phyloP scores from a whole-genome alignment of 2,888 invertebrate species.

The Drosophila kambysellisi region DNA sequence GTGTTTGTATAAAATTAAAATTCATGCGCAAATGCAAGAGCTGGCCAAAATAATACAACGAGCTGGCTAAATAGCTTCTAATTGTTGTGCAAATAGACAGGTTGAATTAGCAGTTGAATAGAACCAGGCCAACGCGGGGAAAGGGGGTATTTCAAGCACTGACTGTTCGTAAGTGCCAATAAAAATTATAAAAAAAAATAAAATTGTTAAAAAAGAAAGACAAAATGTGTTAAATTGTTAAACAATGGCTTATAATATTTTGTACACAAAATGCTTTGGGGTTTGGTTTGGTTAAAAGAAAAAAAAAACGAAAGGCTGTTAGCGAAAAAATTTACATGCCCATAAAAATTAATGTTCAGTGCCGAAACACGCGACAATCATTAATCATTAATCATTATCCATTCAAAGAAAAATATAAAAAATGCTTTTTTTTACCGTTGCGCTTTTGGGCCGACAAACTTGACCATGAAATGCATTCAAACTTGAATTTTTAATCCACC shows the following conservation, averaged over 20 bases:
- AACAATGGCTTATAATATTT: constrained; percentile 51
- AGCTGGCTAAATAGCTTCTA: constrained; percentile 72
- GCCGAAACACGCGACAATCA: constrained; percentile 69
- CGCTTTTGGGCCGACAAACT: constrained; percentile 40
- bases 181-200: constrained; percentile 4
- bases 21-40: constrained; percentile 68
- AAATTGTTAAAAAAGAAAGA: neutral
- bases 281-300: constrained; percentile 33
- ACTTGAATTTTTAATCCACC: constrained; percentile 40
- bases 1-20: constrained; percentile 73
- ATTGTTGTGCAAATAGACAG: constrained; percentile 73
- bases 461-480: constrained; percentile 56
- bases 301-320: constrained; percentile 63
- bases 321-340: constrained; percentile 61
- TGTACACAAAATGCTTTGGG: constrained; percentile 38
- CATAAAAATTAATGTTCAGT: constrained; percentile 40
- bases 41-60: constrained; percentile 69
- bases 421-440: constrained; percentile 9
- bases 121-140: neutral
- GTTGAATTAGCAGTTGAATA: constrained; percentile 51
- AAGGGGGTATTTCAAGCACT: neutral
- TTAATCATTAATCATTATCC: constrained; percentile 64
- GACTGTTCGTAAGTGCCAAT: constrained; percentile 19
- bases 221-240: constrained; percentile 69
- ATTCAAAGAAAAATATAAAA: constrained; percentile 22